Evolutionary conservation across 2,113 vertebrate genomes (phyloP).

Genomic region (Oreochromis tanganicae): DNA sequence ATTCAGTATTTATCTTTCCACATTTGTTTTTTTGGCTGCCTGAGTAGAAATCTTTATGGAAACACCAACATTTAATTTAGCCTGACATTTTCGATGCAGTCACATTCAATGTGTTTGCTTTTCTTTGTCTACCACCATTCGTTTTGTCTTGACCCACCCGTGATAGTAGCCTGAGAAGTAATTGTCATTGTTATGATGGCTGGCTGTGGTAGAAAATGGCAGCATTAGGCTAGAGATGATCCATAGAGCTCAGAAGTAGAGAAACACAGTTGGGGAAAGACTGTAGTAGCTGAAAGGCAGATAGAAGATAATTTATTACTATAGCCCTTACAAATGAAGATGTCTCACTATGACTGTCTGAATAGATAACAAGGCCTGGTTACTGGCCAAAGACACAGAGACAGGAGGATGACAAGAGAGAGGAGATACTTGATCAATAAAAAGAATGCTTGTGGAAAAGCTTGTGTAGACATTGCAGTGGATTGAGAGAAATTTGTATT

Average conservation of each 20-base stretch:
- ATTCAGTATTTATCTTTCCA: background rate
- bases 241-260: background rate
- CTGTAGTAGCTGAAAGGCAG: background rate
- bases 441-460: background rate
- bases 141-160: background rate
- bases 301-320: background rate
- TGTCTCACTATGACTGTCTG: background rate
- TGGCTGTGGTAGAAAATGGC: background rate
- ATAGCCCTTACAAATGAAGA: slow-evolving; percentile 5
- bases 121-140: background rate
- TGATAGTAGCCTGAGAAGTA: background rate
- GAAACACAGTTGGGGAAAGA: background rate
- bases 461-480: background rate
- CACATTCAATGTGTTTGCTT: background rate
- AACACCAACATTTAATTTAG: background rate
- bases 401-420: background rate
- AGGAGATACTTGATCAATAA: background rate
- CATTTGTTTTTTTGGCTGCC: background rate
- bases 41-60: background rate
- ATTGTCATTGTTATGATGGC: background rate
- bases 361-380: slow-evolving; percentile 10
- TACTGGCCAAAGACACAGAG: slow-evolving; percentile 32
- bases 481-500: background rate
- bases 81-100: background rate
- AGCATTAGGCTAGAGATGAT: background rate